phyloP scores from a whole-genome alignment of 2,797 vertebrate genomes.

The Pseudochirops cupreus region DNA sequence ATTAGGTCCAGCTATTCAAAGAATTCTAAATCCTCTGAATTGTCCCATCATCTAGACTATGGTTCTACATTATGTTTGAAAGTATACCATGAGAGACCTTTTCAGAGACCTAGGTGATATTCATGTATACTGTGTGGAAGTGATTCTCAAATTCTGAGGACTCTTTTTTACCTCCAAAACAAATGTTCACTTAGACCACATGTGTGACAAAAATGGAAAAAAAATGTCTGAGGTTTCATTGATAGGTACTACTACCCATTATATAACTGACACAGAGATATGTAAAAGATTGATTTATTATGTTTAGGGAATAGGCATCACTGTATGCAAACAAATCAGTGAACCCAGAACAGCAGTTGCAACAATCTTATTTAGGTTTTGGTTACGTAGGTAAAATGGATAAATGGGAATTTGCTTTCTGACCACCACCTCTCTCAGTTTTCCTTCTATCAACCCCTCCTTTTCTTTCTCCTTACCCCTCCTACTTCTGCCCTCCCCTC shows the following conservation, averaged over 20 bases:
- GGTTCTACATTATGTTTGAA: background rate
- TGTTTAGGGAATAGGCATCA: no score
- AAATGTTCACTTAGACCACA: no score
- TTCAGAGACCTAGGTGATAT: background rate
- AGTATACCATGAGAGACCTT: background rate
- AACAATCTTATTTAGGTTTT: background rate
- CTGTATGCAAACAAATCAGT: no score
- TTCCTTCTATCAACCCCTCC: no score
- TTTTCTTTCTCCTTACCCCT: no score
- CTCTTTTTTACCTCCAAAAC: background rate
- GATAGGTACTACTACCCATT: no score
- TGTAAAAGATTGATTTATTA: no score
- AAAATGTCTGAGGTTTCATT: no score
- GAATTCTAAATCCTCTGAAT: background rate
- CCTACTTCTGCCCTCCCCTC: no score
- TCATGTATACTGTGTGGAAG: background rate
- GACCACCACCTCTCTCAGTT: no score
- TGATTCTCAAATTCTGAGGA: background rate
- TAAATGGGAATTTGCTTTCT: background rate
- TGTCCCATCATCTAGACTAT: background rate
- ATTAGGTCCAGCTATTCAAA: background rate
- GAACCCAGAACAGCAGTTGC: background rate
- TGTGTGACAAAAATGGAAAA: no score
- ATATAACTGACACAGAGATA: no score
- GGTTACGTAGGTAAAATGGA: background rate